Base-by-base conservation (phyloP, 92 coral and sea anemone species). In the Epizoanthus fatuus region DNA sequence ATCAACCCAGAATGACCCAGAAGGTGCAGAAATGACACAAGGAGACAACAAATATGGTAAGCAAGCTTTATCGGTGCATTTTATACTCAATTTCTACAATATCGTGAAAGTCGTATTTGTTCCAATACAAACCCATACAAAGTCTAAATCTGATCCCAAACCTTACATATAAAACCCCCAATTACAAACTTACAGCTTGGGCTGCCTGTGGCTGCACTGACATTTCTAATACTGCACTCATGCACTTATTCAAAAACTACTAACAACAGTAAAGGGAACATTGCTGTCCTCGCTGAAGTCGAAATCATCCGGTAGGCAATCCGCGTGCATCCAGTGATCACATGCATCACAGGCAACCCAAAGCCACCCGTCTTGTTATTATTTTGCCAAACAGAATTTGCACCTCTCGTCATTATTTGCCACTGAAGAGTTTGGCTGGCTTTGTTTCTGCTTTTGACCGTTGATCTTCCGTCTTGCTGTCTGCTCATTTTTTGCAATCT, bases 241-340 rank as follows among this genome's bases (percentile, higher is more conserved):
- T 74, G 3, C 9, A 45, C 55, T 37, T 5, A 16, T 47, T 53
- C 51, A 40, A 53, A 45, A 60, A 74, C 22, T 53, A n/a, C 13
- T 74, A 44, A 40, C 80, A 74, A 53, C 55, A 74, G 62, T 29
- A 74, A n/a, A 22, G 35, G 55, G 44, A 16, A 53, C 68, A 10
- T 74, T 74, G 59, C 59, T 64, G 16, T 25, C 59, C 13, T 60
- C 20, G 59, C 63, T 74, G 38, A 74, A 45, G 51, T 74, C 65
- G 15, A 74, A n/a, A 11, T 64, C 80, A 74, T 53, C 15, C 45
- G 80, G 80, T 55, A 75, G 40, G 81, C 81, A 75, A 14, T 52
- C 67, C 2, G 51, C 62, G 54, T 75, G 67, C 81, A 75, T 55
- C 66, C 81, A 55, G n/a, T 55, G 16, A 15, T 55, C 40, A 66